A percentile compares a stretch with the other conserved stretches of the same genome.
phyloP scores from a whole-genome alignment of 1,140 invertebrate genomes.

The Doryteuthis pealeii region DNA sequence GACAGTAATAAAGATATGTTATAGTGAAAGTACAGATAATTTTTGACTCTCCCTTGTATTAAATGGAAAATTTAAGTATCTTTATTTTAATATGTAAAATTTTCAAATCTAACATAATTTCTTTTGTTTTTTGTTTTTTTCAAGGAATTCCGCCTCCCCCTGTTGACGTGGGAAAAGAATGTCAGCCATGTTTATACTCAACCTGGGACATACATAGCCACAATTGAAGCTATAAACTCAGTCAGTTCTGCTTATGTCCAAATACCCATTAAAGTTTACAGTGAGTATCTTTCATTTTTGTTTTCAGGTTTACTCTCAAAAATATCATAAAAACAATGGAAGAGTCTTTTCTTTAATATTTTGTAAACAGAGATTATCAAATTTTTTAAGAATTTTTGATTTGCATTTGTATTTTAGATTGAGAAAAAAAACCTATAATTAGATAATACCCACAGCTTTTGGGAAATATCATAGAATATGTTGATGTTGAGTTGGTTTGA shows the following conservation, averaged over 20 bases:
- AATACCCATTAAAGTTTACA: slow-evolving; percentile 30
- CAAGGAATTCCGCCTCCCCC: slow-evolving; percentile 12
- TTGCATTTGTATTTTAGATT: too few species aligned
- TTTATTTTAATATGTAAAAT: too few species aligned
- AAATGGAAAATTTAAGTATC: too few species aligned
- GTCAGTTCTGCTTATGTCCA: slow-evolving; percentile 31
- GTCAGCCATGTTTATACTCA: slow-evolving; percentile 28
- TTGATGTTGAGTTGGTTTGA: too few species aligned
- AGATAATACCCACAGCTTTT: too few species aligned
- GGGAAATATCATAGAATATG: too few species aligned
- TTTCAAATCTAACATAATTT: not conserved
- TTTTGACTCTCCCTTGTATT: too few species aligned
- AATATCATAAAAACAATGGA: not conserved
- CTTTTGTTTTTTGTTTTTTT: not conserved
- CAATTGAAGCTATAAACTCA: slow-evolving; percentile 35
- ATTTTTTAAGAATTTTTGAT: too few species aligned
- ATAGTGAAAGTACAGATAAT: too few species aligned
- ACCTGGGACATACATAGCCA: slow-evolving; percentile 26
- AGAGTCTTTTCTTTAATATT: not conserved
- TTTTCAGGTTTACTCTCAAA: not conserved
- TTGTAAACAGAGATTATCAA: not conserved
- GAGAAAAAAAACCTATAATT: too few species aligned
- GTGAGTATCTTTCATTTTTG: slow-evolving; percentile 24
- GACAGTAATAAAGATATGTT: too few species aligned
- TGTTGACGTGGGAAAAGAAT: slow-evolving; percentile 32